phyloP scores from a whole-genome alignment of 2,113 vertebrate genomes.

The Pelusios castaneus region DNA sequence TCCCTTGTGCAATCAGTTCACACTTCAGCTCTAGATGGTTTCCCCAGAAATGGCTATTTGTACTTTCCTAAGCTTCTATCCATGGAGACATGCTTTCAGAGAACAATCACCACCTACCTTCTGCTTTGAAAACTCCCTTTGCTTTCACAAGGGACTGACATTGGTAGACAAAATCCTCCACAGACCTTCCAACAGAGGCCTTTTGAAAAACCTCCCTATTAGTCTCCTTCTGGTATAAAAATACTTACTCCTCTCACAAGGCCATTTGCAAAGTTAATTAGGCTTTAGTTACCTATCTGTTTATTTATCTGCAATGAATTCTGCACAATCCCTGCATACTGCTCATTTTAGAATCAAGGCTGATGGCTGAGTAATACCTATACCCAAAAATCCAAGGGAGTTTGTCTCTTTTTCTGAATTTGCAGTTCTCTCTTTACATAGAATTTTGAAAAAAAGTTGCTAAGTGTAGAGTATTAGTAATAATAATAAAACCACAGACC shows the following conservation, averaged over 20 bases:
- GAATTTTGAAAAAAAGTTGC: neutral
- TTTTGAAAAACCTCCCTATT: neutral
- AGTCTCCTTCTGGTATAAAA: neutral
- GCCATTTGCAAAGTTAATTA: neutral
- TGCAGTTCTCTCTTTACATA: neutral
- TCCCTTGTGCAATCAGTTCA: neutral
- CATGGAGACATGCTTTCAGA: neutral
- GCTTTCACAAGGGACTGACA: neutral
- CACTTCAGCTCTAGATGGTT: neutral
- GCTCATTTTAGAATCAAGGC: neutral
- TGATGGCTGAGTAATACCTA: neutral
- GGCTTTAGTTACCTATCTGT: neutral
- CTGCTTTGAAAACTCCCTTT: neutral
- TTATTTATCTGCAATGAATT: neutral
- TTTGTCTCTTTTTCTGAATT: neutral
- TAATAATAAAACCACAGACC: neutral
- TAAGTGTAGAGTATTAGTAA: neutral
- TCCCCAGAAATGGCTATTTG: neutral
- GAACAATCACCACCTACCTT: neutral
- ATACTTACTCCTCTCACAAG: neutral
- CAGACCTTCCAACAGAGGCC: neutral
- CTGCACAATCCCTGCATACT: neutral
- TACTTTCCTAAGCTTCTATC: neutral
- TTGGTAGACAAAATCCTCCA: neutral
- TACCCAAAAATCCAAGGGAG: accelerated